Evolutionary conservation across 2,113 vertebrate species (phyloP), one percentile per base, ranked within the genome.

Genomic region (Plestiodon gilberti): DNA sequence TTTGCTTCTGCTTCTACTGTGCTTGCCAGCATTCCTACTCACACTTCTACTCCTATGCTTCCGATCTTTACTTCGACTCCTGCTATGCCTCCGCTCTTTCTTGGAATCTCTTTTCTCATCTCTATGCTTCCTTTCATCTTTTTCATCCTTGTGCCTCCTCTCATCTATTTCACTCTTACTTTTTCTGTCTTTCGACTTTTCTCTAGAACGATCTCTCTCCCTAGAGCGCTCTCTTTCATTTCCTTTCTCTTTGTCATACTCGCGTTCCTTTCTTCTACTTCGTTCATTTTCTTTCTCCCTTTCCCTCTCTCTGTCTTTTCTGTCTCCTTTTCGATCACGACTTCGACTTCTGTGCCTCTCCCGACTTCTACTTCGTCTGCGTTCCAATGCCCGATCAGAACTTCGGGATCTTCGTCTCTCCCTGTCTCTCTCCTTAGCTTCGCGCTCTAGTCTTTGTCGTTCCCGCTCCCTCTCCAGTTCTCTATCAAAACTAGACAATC

Each of bases 391-490:
- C 0, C 97, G 95, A 85, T 98, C 98, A 0, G 94, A 89, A 80
- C 97, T 98, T 85, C 97, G 95, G 28, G 98, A 98, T 73, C 97
- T 94, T 73, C 97, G 92, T 43, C 97, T 95, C 84, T 97, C 97
- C 80, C 97, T 96, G 20, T 98, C 97, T 83, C 96, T 96, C 76
- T 98, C 97, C 91, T 98, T 98, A 65, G 96, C 96, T 89, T 98
- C 98, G 2, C 97, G 96, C 89, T 99, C 99, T 88, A 98, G 96
- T 92, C 97, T 97, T 88, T 99, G 99, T 1, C 99, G 97, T 91
- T 99, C 99, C 22, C 98, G 96, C 89, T 99, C 99, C 93, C 98
- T 96, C 92, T 99, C 99, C 90, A 99, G 96, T 89, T 99, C 99
- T 83, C 97, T 97, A 78, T 99, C 99, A 75, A 99, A 99, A 93